Base-by-base conservation (phyloP, 2,888 invertebrate species). In the Plebejus melissa region DNA sequence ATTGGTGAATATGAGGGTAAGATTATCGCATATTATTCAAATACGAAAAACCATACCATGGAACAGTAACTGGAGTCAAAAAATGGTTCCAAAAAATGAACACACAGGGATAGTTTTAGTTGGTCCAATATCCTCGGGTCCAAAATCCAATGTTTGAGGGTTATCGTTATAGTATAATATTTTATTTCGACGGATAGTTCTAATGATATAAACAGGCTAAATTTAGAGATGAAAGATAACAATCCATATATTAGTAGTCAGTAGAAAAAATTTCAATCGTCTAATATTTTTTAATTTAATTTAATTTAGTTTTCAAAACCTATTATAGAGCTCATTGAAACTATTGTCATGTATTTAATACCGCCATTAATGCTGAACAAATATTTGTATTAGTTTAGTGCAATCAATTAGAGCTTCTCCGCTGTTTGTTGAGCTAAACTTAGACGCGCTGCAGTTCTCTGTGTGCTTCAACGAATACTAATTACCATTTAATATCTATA, bases 381-480 rank as follows among this genome's bases (percentile, higher is more conserved):
- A 81, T 80, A 80, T 82, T 84, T 83, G 81, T 80, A 81, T 80
- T 82, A 81, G 81, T 81, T 80, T 81, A 79, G 81, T 82, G 83
- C 82, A 82, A 85, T 84, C 83, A 85, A 86, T 85, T 85, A 85
- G 82, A 77, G 78, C 81, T 82, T 80, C 80, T 80, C 81, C 80
- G 79, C 77, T 83, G 82, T 79, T 80, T 79, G 76, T 77, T 77
- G 72, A 74, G 76, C 70, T 78, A 78, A 80, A 80, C 79, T 80
- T 77, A 76, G 77, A 79, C 79, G 77, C 79, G 78, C 77, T 79
- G 76, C 77, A 78, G 78, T 79, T 78, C 72, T 74, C 71, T 76
- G 76, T 75, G 38, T 74, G 74, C 75, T 78, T 77, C 74, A 75
- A 78, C 77, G 77, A 78, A 78, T 77, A 79, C 76, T 69, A 76